Evolutionary conservation across 2,113 vertebrate species (phyloP).

Genomic region (Glaucidium brasilianum): DNA sequence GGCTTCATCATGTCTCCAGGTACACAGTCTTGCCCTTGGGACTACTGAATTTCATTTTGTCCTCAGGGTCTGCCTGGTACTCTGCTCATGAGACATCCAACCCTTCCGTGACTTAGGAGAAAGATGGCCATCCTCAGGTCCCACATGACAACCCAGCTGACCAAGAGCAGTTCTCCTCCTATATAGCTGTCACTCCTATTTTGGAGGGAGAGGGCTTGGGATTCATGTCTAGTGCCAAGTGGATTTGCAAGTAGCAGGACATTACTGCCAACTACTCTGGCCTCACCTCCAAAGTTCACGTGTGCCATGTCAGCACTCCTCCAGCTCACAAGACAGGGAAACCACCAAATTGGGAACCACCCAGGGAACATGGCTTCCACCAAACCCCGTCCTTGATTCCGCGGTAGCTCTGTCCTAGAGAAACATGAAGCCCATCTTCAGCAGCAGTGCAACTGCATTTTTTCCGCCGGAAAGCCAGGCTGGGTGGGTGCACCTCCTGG

Average conservation of each 20-base stretch:
- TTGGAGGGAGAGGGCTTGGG: neutral
- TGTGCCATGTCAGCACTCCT: neutral
- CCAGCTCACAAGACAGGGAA: neutral
- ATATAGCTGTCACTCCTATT: neutral
- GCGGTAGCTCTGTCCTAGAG: neutral
- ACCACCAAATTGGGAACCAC: neutral
- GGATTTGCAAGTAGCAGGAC: neutral
- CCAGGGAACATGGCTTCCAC: neutral
- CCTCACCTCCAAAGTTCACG: neutral
- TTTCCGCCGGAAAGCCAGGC: neutral
- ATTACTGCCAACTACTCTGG: neutral
- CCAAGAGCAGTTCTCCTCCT: neutral
- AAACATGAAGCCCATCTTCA: neutral
- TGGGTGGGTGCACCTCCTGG: neutral
- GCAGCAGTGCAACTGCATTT: neutral
- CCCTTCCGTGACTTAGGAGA: neutral
- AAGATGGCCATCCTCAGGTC: neutral
- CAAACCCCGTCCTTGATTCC: neutral
- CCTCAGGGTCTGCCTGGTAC: neutral
- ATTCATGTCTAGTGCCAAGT: neutral
- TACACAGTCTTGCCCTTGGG: neutral
- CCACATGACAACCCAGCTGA: neutral
- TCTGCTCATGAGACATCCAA: neutral
- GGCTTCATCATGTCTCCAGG: neutral
- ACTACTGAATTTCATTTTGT: neutral